phyloP scores from a whole-genome alignment of 2,113 vertebrate species.

The Amazona guildingii region DNA sequence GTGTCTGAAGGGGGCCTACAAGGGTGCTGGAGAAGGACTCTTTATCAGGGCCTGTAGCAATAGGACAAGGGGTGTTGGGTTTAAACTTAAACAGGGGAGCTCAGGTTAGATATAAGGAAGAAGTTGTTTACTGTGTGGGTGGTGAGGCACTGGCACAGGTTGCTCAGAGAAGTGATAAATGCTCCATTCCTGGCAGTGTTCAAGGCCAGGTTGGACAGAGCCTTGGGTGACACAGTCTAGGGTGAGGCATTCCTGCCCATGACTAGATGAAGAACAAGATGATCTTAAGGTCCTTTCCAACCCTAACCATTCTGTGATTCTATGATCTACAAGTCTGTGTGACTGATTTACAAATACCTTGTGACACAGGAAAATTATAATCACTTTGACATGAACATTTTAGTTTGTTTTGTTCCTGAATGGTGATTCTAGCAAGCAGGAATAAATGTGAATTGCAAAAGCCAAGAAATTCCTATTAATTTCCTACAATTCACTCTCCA shows the following conservation, averaged over 20 bases:
- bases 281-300: neutral
- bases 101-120: neutral
- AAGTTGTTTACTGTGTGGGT: neutral
- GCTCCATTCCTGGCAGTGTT: neutral
- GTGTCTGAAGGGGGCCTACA: neutral
- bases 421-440: neutral
- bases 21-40: neutral
- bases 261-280: neutral
- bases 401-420: neutral
- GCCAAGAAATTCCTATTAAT: neutral
- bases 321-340: neutral
- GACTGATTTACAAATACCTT: neutral
- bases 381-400: neutral
- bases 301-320: neutral
- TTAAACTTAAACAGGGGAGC: neutral
- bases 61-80: neutral
- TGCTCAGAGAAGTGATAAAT: neutral
- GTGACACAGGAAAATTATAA: neutral
- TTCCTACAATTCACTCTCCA: neutral
- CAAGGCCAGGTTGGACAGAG: neutral
- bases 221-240: neutral
- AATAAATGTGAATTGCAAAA: neutral
- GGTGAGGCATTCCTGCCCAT: neutral
- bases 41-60: neutral
- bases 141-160: neutral